Base-by-base conservation (phyloP, 2,113 vertebrate species). In the Ictalurus punctatus region DNA sequence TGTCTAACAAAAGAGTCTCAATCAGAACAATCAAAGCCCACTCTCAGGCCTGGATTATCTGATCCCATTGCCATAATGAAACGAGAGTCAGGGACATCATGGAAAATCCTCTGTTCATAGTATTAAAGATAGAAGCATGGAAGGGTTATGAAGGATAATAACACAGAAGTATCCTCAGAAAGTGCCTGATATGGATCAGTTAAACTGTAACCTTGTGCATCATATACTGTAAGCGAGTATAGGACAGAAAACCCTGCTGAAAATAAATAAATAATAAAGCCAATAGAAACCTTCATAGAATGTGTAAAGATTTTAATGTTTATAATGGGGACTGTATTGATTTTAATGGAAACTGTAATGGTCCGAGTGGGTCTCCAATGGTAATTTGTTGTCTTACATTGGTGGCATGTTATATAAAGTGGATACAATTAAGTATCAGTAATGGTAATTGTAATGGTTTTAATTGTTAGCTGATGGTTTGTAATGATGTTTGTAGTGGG, bases 1-100 rank as follows among this genome's bases (percentile, higher is more conserved):
- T 95, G 91, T 92, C 93, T 94, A 95, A 95, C 95, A 96, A 96
- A 95, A 95, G 94, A 93, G 94, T 94, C 94, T 96, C 95, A 95
- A 95, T 96, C 95, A 94, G 94, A 94, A 95, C 94, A 95, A 95
- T 94, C 94, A 94, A 93, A 92, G 89, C 91, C 92, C 90, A 87
- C 88, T 92, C 80, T 88, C 17, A 37, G 87, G 86, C 89, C 91
- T 88, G 92, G 95, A 94, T 94, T 94, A 94, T 93, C 93, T 95
- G 94, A 95, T 95, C 94, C 94, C 95, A 95, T 94, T 96, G 95
- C 89, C 90, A 12, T 95, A 95, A 95, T 94, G 94, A 95, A 94
- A 95, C 94, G 91, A 92, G 94, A 96, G 94, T 93, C 84, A 86
- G 92, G 91, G 95, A 87, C 93, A 94, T 95, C 92, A 95, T 89